Evolutionary conservation across 2,888 invertebrate genomes (phyloP), one percentile per base, ranked within the genome.

Genomic region (Odontocerum albicorne): DNA sequence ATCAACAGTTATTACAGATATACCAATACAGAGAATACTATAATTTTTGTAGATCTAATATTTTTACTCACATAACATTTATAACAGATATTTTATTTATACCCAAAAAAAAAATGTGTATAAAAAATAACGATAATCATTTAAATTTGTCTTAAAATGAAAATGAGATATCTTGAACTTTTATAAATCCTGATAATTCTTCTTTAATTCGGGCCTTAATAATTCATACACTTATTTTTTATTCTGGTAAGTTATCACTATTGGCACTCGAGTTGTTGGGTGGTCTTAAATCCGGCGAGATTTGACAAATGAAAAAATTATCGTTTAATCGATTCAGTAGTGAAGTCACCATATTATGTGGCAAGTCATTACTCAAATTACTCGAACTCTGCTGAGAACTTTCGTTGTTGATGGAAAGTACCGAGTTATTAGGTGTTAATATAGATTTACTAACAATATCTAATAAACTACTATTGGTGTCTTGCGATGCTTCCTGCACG

Each of bases 371-470:
- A 13, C 12, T 40, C 15, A 12, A 46, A 16, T 16, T 12, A 13
- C 8, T 27, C n/a, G 43, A 12, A 7, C 10, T 3, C 7, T 43
- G 19, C 12, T 12, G 7, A 3, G 51, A 51, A 19, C 27, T 38
- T 12, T 35, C 44, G 27, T 22, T 47, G 21, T 59, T 51, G 10
- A 55, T 52, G 6, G 59, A 55, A 1, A 55, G 31, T 12, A 52
- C 42, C 3, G 54, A 32, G 17, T 54, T 52, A 31, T 58, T 55
- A 10, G 47, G 45, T 7, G 43, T 42, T 19, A 59, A 38, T 16
- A 59, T 46, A 21, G 52, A 47, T 10, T 47, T 44, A 10, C 31
- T 49, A 22, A 59, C 32, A 4, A 51, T 38, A 49, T 59, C 55
- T 6, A 59, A 40, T 12, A 59, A 39, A 16, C 27, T 56, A 17